These are phyloP conservation scores for Chalcis sispes DNA, from an alignment of 2,888 invertebrate species.

Conservation along the genomic window DNA sequence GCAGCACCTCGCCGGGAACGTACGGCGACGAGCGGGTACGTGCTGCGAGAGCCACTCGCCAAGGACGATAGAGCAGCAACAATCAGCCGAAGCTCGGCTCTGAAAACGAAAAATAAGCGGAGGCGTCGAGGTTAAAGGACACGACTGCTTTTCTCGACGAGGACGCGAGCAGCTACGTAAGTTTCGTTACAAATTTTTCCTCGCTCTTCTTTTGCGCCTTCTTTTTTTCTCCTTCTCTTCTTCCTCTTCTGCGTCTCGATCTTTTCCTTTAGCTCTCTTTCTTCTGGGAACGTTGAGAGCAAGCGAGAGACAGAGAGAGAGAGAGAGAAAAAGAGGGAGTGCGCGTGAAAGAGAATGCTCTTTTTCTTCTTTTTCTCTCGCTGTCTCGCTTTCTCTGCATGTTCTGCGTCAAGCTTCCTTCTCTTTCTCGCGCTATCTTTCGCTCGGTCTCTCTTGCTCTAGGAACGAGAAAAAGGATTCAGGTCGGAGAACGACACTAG, in stretches of 20 bases:
- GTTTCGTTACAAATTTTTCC: too few relatives aligned
- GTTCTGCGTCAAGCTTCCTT: neutral
- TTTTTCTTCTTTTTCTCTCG: constrained; percentile 31
- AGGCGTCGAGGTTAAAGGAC: too few relatives aligned
- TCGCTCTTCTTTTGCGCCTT: neutral
- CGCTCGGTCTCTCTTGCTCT: constrained; percentile 22
- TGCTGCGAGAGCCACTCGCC: constrained; percentile 2
- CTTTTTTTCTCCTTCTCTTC: neutral
- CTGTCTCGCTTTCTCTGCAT: constrained; percentile 18
- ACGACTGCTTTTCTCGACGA: too few relatives aligned
- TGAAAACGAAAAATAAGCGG: neutral
- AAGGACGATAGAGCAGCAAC: neutral
- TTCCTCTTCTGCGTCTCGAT: too few relatives aligned
- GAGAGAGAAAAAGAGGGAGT: constrained; percentile 21
- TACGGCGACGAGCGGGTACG: constrained; percentile 16
- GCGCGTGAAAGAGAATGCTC: constrained; percentile 37
- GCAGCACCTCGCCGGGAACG: constrained; percentile 1
- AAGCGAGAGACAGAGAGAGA: constrained; percentile 18
- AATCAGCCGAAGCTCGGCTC: constrained; percentile 10
- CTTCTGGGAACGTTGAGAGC: neutral
- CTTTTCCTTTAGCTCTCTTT: too few relatives aligned
- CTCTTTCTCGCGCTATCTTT: constrained; percentile 20
- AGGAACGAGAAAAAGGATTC: constrained; percentile 41
- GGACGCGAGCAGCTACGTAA: too few relatives aligned
- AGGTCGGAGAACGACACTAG: constrained; percentile 30